Evolutionary conservation across 2,797 vertebrate species (phyloP), one percentile per base, ranked within the genome.

Genomic region (Amphiprion clarkii): DNA sequence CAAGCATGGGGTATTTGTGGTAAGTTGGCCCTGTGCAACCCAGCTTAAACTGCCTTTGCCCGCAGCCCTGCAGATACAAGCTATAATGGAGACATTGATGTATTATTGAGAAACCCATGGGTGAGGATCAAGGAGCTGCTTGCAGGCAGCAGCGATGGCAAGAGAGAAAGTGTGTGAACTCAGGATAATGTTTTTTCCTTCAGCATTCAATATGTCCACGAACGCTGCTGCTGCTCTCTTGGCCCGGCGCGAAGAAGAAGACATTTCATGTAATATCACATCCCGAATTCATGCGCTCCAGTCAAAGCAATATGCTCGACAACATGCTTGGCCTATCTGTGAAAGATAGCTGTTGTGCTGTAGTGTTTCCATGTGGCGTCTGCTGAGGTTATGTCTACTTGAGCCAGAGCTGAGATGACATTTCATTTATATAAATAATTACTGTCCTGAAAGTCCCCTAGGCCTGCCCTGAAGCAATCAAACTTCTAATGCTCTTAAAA

Each of bases 61-160:
- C 90, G 76, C 72, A 71, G 90, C 87, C 36, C 86, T 89, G 87
- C 5, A 88, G 93, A 88, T 81, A 94, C 92, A 91, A 94, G 93
- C 95, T 95, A 96, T 96, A 96, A 97, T 96, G 95, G 95, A 95
- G 94, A 93, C 93, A 91, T 78, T 87, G 94, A 97, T 97, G 93
- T 96, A 96, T 97, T 96, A 96, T 96, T 96, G 94, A 97, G 94
- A 88, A 95, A 94, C 92, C 92, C 90, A 88, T 60, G 89, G 91
- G 92, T 88, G 40, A 86, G 86, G 89, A 93, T 93, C 92, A 94
- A 89, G 92, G 89, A 88, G 83, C 70, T 72, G 82, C 89, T 86
- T 27, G 75, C 80, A 75, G 88, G 83, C 82, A 60, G 82, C 49
- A 82, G 90, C 77, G 85, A 85, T 63, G 73, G 84, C 81, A 31